Percentiles rank a stretch among this genome's conserved stretches.
Evolutionary conservation across 64 coral and sea anemone species (phyloP).

Genomic region (Montipora efflorescens): DNA sequence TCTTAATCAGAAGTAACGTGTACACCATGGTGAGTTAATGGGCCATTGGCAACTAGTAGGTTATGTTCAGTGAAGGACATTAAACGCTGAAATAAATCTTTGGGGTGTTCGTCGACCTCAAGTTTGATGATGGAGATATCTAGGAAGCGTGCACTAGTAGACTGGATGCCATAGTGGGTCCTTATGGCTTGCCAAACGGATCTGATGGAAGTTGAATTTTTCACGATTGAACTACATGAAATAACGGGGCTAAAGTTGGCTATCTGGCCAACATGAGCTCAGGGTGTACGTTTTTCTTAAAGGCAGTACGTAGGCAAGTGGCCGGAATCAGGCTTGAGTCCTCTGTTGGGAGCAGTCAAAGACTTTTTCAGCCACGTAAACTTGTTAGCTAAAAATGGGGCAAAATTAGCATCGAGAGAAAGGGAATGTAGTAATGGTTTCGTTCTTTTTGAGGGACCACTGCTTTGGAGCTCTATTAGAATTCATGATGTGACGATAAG

Average conservation of each 20-base stretch:
- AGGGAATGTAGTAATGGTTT: background rate
- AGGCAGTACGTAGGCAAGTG: background rate
- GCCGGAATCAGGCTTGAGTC: background rate
- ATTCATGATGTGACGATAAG: too few relatives aligned
- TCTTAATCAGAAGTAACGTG: background rate
- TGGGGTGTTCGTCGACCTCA: background rate
- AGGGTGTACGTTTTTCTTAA: background rate
- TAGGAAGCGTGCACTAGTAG: background rate
- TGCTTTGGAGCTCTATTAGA: background rate
- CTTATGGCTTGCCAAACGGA: background rate
- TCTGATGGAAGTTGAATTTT: conserved; percentile 16
- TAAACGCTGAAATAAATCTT: conserved; percentile 14
- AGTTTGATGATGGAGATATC: background rate
- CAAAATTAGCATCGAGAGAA: background rate
- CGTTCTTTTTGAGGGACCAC: background rate
- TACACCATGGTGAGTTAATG: conserved; percentile 10
- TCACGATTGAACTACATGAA: background rate
- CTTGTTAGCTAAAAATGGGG: background rate
- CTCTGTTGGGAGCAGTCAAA: background rate
- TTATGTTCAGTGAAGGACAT: conserved; percentile 36
- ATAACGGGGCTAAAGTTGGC: background rate
- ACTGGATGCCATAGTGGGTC: background rate
- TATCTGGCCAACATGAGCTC: background rate
- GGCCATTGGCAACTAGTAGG: background rate
- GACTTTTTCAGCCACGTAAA: conserved; percentile 22